phyloP scores from a whole-genome alignment of 2,113 vertebrate genomes.

The Poeciliopsis retropinna region DNA sequence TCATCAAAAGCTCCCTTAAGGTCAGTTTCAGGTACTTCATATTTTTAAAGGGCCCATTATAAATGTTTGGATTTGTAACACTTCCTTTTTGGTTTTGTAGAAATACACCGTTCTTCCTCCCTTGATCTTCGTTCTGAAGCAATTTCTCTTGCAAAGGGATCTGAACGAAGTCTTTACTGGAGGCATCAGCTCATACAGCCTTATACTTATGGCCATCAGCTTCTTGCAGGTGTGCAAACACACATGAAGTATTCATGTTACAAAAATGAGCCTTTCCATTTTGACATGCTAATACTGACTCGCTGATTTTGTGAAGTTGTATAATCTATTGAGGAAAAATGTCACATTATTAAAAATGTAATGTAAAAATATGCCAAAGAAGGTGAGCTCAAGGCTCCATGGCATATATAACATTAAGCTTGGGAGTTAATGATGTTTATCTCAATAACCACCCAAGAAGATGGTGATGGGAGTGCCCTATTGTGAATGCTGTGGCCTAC shows the following conservation, averaged over 20 bases:
- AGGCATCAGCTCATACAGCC: conserved; percentile 85
- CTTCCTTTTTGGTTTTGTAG: conserved; percentile 45
- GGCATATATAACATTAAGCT: no score
- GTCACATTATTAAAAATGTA: no score
- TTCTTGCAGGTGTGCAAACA: conserved; percentile 81
- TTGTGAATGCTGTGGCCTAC: no score
- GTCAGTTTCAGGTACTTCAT: conserved; percentile 52
- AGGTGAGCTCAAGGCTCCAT: no score
- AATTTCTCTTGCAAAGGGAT: conserved; percentile 84
- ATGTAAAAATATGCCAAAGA: no score
- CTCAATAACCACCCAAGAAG: no score
- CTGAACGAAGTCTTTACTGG: conserved; percentile 86
- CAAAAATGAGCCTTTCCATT: background rate
- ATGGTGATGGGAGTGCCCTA: no score
- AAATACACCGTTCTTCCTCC: conserved; percentile 83
- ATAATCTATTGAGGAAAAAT: no score
- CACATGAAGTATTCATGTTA: background rate
- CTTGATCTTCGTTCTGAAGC: conserved; percentile 85
- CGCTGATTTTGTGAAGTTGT: no score
- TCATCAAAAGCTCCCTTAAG: conserved; percentile 96
- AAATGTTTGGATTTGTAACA: background rate
- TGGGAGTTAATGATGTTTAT: no score
- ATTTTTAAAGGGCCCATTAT: background rate
- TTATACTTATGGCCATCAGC: conserved; percentile 85
- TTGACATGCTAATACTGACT: no score